phyloP scores from a whole-genome alignment of 2,113 vertebrate species.

The Apistogramma diplotaenia region DNA sequence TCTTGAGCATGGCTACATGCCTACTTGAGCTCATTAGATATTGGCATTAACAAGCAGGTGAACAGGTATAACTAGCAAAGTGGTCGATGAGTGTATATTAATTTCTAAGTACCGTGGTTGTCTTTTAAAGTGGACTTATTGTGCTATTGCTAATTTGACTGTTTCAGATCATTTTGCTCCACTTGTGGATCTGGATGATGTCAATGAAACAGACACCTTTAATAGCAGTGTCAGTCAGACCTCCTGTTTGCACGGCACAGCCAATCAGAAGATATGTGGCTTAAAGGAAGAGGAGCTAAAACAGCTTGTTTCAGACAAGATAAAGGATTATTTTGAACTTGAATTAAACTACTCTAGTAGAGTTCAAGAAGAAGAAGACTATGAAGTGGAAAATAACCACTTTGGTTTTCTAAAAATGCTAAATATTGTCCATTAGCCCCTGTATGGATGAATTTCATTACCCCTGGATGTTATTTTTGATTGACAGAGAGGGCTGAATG shows the following conservation, averaged over 20 bases:
- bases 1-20: background rate
- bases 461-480: background rate
- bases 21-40: background rate
- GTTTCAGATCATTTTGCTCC: rapidly evolving
- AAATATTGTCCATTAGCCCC: background rate
- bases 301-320: background rate
- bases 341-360: background rate
- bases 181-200: background rate
- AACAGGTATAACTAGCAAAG: background rate
- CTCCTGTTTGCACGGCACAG: background rate
- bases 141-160: background rate
- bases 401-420: background rate
- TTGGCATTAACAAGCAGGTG: background rate
- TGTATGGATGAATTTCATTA: background rate
- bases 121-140: background rate
- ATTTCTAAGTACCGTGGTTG: background rate
- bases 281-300: background rate
- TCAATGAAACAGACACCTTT: background rate
- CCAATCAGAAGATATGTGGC: background rate
- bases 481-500: background rate
- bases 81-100: background rate
- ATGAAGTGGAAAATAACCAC: background rate
- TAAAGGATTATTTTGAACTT: no score
- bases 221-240: no score
- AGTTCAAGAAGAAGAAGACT: background rate